Conservation (phyloP, 2,888 invertebrate genomes). For the Allophyes oxyacanthae region DNA sequence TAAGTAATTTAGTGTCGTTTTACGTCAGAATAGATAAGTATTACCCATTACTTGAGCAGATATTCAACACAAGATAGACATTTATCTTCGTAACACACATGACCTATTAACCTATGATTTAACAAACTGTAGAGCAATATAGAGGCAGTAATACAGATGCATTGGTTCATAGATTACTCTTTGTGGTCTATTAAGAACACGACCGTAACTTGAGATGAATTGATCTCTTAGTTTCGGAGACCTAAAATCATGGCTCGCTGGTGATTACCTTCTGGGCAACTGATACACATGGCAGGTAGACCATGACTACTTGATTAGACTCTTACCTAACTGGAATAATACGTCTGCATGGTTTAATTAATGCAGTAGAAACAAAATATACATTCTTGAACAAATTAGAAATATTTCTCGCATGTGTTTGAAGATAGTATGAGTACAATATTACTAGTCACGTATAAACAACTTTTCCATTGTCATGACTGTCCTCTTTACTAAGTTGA, state of each 20-base stretch:
- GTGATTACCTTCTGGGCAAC: conserved; percentile 29
- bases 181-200: conserved; percentile 27
- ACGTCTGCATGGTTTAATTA: conserved; percentile 21
- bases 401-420: too few species aligned
- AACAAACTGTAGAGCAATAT: conserved; percentile 20
- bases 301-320: conserved; percentile 27
- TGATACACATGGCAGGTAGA: conserved; percentile 18
- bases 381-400: too few species aligned
- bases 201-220: conserved; percentile 43
- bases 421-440: too few species aligned
- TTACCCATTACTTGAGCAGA: conserved; percentile 25
- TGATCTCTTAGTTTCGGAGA: conserved; percentile 23
- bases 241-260: conserved; percentile 23
- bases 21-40: conserved; percentile 8
- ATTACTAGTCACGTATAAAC: too few species aligned
- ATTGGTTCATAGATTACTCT: conserved; percentile 18
- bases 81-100: conserved; percentile 29
- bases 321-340: conserved; percentile 31
- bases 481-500: conserved; percentile 2
- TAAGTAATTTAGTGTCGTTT: not conserved
- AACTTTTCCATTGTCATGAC: too few species aligned
- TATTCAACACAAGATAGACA: conserved; percentile 32
- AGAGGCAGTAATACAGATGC: conserved; percentile 3
- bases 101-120: conserved; percentile 39
- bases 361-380: not conserved